phyloP scores from a whole-genome alignment of 2,113 vertebrate species.

The Python bivittatus region DNA sequence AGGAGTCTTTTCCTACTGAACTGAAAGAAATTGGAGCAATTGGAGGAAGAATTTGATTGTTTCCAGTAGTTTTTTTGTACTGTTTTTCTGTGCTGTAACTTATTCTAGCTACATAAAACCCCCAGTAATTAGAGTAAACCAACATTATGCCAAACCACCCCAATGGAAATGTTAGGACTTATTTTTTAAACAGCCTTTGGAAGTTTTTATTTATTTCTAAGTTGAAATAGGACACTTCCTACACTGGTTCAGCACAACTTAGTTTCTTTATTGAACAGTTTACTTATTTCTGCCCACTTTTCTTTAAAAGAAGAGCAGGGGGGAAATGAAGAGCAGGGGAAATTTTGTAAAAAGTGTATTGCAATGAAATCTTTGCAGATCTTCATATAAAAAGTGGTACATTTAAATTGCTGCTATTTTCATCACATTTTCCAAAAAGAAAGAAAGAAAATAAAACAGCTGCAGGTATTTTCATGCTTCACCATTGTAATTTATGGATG shows the following conservation, averaged over 20 bases:
- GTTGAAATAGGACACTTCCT: not conserved
- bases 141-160: not conserved
- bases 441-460: not conserved
- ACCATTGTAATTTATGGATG: not conserved
- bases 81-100: fast-evolving
- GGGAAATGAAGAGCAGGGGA: not conserved
- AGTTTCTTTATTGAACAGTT: not conserved
- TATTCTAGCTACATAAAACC: not conserved
- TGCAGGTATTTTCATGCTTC: not conserved
- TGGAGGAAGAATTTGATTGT: constrained; percentile 36
- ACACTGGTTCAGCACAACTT: not conserved
- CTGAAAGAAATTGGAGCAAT: constrained; percentile 48
- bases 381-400: not conserved
- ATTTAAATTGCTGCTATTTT: not conserved
- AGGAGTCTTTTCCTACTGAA: constrained; percentile 23
- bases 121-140: not conserved
- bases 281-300: not conserved
- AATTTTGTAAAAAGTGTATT: not conserved
- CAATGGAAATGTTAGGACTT: not conserved
- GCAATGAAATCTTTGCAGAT: not conserved
- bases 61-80: constrained; percentile 22
- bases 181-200: not conserved
- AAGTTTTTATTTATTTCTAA: not conserved
- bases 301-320: not conserved
- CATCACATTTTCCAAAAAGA: not conserved